These are phyloP conservation scores for Paraescarpia echinospica DNA, from an alignment of 1,140 invertebrate genomes.

Conservation along the genomic window DNA sequence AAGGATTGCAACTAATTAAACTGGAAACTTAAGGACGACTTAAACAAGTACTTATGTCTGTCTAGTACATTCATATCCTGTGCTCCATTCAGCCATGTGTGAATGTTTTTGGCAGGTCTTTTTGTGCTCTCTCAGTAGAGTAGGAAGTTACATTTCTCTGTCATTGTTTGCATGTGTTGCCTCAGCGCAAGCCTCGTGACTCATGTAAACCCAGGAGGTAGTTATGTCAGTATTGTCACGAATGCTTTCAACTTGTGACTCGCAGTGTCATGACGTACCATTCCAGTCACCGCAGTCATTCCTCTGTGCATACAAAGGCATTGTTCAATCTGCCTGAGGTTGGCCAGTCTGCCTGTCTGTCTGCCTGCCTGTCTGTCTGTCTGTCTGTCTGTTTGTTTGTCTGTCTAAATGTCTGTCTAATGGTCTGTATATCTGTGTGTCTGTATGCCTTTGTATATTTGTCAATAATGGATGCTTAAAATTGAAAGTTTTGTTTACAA, in stretches of 20 bases:
- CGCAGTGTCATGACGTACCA: background rate
- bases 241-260: background rate
- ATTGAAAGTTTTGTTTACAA: no score
- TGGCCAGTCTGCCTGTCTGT: conserved; percentile 20
- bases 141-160: background rate
- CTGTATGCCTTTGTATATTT: background rate
- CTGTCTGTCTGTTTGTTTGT: background rate
- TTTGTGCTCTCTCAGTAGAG: background rate
- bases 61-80: background rate
- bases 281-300: background rate
- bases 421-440: background rate
- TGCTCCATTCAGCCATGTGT: background rate
- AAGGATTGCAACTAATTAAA: background rate
- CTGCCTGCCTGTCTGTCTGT: conserved; percentile 23
- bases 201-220: background rate
- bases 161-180: background rate
- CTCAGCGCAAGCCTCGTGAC: background rate
- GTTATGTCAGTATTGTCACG: background rate
- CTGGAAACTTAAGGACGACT: background rate
- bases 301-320: background rate
- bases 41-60: background rate
- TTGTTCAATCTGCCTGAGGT: background rate
- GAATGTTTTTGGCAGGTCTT: background rate
- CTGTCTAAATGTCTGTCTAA: conserved; percentile 15
- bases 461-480: no score